Base-by-base conservation (phyloP, 53 echinoderm and acorn worm genomes). In the Zoroaster sp. region DNA sequence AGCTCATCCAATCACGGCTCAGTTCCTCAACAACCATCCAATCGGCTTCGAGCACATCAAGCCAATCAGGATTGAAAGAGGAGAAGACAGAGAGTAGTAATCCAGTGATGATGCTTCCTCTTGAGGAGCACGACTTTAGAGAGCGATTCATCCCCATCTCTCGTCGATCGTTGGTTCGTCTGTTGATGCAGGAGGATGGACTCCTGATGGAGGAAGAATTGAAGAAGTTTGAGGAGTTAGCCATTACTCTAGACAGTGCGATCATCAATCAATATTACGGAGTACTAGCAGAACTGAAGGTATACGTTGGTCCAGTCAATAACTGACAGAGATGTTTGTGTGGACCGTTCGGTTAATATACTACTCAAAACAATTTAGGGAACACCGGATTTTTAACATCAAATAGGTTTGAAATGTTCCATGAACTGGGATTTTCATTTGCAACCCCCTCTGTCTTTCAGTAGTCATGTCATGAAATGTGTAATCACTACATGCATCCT, bases 111-210 rank as follows among this genome's bases (percentile, higher is more conserved):
- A 87, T 89, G 8, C 21, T 95, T 5, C 90, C 87, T 11, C 79
- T 91, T 4, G 94, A 96, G 40, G 91, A 93, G 44, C 92, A 97
- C 18, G 86, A 88, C 25, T 89, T 93, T 77, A 83, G 89, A 40
- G 96, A 96, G 85, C 89, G 92, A 13, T 99, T 99, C 92, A 99
- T 99, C 89, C 99, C 99, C 18, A 93, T 99, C 82, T 96, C 99
- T 35, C 85, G 96, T 41, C 82, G 94, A 3, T 94, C 93, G n/a
- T 77, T 99, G 63, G 93, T 99, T 45, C 91, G 94, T 46, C 88
- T 94, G 35, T 75, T 96, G 39, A 94, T 96, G 78, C 94, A 99
- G 89, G 94, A 98, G 73, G 94, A 95, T 3, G 73, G 88, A 20
- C 92, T 99, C 12, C 75, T 99, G 41, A 87, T 90, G 5, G 83